Percentiles rank a stretch among this genome's conserved stretches.
Evolutionary conservation across 1,140 invertebrate genomes (phyloP).

Genomic region (Brachionus asplanchnoidis): DNA sequence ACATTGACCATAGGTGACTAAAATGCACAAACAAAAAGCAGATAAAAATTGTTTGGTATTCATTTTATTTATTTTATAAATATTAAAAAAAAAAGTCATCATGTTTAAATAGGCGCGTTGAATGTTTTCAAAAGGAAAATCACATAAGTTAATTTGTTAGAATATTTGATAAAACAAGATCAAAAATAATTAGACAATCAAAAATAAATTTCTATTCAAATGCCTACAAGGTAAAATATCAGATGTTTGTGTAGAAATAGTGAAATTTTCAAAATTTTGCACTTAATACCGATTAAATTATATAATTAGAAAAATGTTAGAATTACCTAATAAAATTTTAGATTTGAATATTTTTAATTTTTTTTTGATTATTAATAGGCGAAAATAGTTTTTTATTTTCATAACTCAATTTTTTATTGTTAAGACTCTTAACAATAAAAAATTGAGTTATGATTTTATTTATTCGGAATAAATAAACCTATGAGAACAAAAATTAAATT

Average conservation of each 20-base stretch:
- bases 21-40: not conserved
- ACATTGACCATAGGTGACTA: not conserved
- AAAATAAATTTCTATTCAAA: not conserved
- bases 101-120: not conserved
- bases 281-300: not conserved
- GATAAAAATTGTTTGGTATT: not conserved
- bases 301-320: not conserved
- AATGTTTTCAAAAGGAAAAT: not conserved
- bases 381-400: not conserved
- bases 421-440: too few species aligned
- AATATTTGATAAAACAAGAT: not conserved
- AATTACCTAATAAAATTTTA: not conserved
- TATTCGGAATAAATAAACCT: too few species aligned
- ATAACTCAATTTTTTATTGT: too few species aligned
- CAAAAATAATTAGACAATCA: not conserved
- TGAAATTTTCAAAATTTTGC: not conserved
- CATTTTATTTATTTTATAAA: not conserved
- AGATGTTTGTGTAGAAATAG: not conserved
- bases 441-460: too few species aligned
- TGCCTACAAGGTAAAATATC: not conserved
- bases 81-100: not conserved
- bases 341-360: not conserved
- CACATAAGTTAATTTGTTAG: conserved; percentile 2
- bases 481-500: too few species aligned
- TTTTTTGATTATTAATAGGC: not conserved